Evolutionary conservation across 2,888 invertebrate species (phyloP).

Genomic region (Metopia argyrocephala): DNA sequence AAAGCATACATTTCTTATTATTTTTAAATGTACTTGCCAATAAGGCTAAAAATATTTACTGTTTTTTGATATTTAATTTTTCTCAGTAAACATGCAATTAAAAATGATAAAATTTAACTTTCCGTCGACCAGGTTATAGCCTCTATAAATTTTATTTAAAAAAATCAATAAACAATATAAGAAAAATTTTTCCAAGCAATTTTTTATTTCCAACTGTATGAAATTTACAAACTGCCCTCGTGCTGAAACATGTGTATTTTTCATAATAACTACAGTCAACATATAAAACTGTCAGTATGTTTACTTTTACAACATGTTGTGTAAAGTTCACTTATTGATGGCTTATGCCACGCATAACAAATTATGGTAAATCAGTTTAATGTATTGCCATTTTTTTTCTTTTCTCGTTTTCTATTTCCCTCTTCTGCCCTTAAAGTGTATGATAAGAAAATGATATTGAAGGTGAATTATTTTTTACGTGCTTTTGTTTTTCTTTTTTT

Average conservation of each 20-base stretch:
- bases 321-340: slow-evolving; percentile 60
- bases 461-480: slow-evolving; percentile 17
- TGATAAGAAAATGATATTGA: slow-evolving; percentile 1
- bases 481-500: not conserved
- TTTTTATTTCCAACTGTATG: not conserved
- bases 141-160: too few relatives aligned
- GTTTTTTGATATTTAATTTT: too few relatives aligned
- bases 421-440: not conserved
- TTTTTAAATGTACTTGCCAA: too few relatives aligned
- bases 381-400: slow-evolving; percentile 57
- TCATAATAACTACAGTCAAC: not conserved
- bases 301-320: slow-evolving; percentile 10
- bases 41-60: too few relatives aligned
- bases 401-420: not conserved
- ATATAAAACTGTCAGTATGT: not conserved
- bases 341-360: slow-evolving; percentile 58
- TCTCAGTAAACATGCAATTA: too few relatives aligned
- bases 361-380: slow-evolving; percentile 65
- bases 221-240: too few relatives aligned
- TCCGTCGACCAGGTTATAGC: too few relatives aligned
- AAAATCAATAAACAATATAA: not conserved
- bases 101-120: too few relatives aligned
- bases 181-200: not conserved
- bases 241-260: not conserved
- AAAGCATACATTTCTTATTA: too few relatives aligned